Conservation (phyloP, 2,113 vertebrate species). For the Oenanthe melanoleuca region DNA sequence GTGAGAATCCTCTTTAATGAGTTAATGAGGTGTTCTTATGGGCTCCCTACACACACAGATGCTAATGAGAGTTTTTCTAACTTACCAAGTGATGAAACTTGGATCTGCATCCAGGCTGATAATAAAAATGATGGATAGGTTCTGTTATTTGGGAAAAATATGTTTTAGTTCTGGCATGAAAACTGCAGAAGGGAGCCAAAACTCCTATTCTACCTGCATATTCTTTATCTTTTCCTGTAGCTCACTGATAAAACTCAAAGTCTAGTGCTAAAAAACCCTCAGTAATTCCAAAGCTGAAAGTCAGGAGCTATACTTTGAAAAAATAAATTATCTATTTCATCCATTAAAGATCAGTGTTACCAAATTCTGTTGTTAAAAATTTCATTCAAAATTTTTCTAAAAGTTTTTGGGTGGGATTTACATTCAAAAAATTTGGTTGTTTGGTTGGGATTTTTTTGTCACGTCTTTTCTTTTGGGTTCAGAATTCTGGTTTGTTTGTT, state of each 20-base stretch:
- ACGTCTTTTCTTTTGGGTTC: not conserved
- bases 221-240: not conserved
- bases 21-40: slow-evolving; percentile 68
- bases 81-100: slow-evolving; percentile 47
- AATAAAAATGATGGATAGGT: slow-evolving; percentile 45
- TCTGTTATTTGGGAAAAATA: slow-evolving; percentile 17
- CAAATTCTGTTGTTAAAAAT: not conserved
- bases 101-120: slow-evolving; percentile 33
- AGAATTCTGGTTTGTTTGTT: not conserved
- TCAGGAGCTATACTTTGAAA: not conserved
- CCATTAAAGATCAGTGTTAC: not conserved
- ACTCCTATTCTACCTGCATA: not conserved
- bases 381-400: not conserved
- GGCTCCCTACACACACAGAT: slow-evolving; percentile 49
- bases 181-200: not conserved
- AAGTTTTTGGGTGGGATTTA: no score
- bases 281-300: not conserved
- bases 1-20: slow-evolving; percentile 70
- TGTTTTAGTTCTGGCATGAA: slow-evolving; percentile 14
- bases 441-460: accelerated
- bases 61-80: slow-evolving; percentile 55
- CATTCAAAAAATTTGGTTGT: no score
- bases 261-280: not conserved
- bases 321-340: not conserved
- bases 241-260: not conserved